phyloP scores from a whole-genome alignment of 1,140 invertebrate species.

The Anadara kagoshimensis region DNA sequence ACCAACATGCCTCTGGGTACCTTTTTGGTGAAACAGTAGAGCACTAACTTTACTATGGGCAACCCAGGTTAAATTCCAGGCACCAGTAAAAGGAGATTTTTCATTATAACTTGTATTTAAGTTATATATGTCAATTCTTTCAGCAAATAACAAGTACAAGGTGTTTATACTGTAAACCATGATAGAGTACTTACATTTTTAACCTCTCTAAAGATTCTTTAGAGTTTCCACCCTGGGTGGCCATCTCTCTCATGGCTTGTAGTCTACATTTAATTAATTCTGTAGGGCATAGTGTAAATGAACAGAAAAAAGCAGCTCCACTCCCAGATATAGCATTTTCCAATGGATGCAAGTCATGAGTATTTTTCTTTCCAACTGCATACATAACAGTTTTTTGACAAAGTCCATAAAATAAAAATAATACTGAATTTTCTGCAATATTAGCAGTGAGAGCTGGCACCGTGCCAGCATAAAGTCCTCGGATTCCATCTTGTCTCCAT shows the following conservation, averaged over 20 bases:
- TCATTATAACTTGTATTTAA: no score
- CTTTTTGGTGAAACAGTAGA: no score
- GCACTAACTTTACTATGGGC: no score
- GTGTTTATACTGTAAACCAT: no score
- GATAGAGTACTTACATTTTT: slow-evolving; percentile 54
- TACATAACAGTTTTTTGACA: slow-evolving; percentile 89
- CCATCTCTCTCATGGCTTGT: slow-evolving; percentile 94
- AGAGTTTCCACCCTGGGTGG: slow-evolving; percentile 57
- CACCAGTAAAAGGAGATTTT: no score
- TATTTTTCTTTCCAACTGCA: slow-evolving; percentile 42
- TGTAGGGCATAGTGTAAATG: slow-evolving; percentile 96
- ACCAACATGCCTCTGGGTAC: no score
- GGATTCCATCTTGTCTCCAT: slow-evolving; percentile 77
- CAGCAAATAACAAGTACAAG: no score
- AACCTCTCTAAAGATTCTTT: slow-evolving; percentile 63
- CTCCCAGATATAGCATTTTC: slow-evolving; percentile 95
- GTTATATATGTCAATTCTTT: no score
- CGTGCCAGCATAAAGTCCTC: slow-evolving; percentile 92
- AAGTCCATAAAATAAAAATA: slow-evolving; percentile 97
- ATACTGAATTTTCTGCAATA: slow-evolving; percentile 94
- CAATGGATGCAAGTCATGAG: slow-evolving; percentile 75
- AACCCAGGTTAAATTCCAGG: no score
- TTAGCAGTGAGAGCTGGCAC: slow-evolving; percentile 94
- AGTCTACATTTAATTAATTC: slow-evolving; percentile 98
- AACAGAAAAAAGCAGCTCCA: slow-evolving; percentile 97